Evolutionary conservation across 2,888 invertebrate species (phyloP).

Genomic region (Limnephilus rhombicus): DNA sequence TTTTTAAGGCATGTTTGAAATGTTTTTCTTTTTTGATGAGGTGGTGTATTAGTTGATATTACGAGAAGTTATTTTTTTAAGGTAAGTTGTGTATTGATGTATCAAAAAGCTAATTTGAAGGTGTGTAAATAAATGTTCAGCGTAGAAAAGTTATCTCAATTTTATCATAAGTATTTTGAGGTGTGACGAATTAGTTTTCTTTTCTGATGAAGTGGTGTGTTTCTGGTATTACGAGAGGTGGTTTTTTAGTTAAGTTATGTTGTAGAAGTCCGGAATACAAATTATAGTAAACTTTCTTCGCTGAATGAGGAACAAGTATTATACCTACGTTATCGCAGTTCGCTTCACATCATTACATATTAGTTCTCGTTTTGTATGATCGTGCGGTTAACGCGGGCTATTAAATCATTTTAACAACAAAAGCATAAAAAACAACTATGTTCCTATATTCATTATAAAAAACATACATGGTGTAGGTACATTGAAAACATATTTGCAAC

Average conservation of each 20-base stretch:
- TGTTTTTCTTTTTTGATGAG: not conserved
- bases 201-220: not conserved
- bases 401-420: not conserved
- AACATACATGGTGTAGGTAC: not conserved
- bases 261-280: constrained; percentile 3
- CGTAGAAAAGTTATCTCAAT: not conserved
- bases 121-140: not conserved
- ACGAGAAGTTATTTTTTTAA: not conserved
- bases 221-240: not conserved
- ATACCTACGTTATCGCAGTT: not conserved
- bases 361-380: not conserved
- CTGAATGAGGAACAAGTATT: not conserved
- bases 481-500: not conserved
- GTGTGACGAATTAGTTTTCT: not conserved
- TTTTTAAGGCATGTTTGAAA: not conserved
- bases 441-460: not conserved
- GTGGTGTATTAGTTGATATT: not conserved
- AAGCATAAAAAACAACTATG: not conserved
- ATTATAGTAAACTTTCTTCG: constrained; percentile 16
- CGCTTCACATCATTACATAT: not conserved
- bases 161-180: not conserved
- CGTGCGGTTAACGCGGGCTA: not conserved
- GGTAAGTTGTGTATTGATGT: not conserved
- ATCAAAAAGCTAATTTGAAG: not conserved
- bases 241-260: not conserved